Conservation (phyloP, 2,113 vertebrate genomes). For the Brevimyrus niger region DNA sequence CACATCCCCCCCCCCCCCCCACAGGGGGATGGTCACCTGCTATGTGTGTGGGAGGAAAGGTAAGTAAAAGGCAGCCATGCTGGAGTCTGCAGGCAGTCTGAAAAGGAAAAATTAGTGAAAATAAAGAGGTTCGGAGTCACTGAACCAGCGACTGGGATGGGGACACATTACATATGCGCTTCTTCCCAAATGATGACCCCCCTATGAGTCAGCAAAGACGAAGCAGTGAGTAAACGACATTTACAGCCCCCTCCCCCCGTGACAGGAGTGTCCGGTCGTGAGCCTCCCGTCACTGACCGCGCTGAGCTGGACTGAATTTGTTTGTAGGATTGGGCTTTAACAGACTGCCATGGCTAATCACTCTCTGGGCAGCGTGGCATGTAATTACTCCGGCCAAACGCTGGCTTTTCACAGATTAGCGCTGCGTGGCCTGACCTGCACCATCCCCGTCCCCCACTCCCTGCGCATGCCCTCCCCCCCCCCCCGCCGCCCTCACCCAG, state of each 20-base stretch:
- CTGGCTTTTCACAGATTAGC: conserved; percentile 69
- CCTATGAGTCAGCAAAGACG: background rate
- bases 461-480: background rate
- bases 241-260: background rate
- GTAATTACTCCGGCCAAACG: conserved; percentile 66
- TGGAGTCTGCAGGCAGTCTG: background rate
- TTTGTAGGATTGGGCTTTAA: conserved; percentile 55
- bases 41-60: background rate
- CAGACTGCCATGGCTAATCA: conserved; percentile 68
- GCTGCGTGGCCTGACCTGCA: conserved; percentile 59
- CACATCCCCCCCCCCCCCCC: background rate
- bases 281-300: conserved; percentile 40
- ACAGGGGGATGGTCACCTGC: background rate
- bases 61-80: background rate
- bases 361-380: conserved; percentile 63
- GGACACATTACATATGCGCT: conserved; percentile 26
- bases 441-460: conserved; percentile 55
- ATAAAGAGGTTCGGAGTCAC: conserved; percentile 41
- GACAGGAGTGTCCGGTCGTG: conserved; percentile 40
- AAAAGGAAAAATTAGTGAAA: background rate
- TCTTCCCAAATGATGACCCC: background rate
- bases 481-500: too few relatives aligned
- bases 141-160: conserved; percentile 40
- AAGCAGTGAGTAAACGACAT: background rate
- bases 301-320: conserved; percentile 21